A percentile compares a stretch with the other conserved stretches of the same genome.
Conservation (phyloP, 2,113 vertebrate genomes). For the Lepisosteus osseus region DNA sequence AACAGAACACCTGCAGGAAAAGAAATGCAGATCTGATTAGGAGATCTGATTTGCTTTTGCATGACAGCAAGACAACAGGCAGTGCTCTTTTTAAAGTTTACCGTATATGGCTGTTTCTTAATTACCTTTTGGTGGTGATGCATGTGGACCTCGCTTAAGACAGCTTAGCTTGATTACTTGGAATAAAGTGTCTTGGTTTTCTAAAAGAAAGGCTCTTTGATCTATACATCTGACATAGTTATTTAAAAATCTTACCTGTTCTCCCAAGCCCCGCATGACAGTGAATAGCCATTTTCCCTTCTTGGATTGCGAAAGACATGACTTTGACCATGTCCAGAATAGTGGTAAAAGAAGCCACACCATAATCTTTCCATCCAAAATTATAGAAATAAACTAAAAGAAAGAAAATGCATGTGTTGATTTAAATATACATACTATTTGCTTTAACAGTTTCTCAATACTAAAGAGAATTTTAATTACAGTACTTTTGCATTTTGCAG, state of each 20-base stretch:
- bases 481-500: no score
- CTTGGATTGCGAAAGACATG: constrained; percentile 91
- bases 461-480: no score
- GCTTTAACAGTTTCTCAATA: no score
- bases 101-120: no score
- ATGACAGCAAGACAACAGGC: no score
- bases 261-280: constrained; percentile 94
- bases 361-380: constrained; percentile 98
- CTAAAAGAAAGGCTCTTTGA: no score
- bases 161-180: no score
- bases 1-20: constrained; percentile 79
- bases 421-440: background rate
- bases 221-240: background rate
- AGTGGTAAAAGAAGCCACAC: constrained; percentile 89
- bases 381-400: constrained; percentile 96
- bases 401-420: constrained; percentile 3
- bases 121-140: no score
- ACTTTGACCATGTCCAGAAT: constrained; percentile 98
- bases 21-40: background rate
- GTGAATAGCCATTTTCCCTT: constrained; percentile 90
- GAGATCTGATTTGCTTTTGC: no score
- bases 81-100: no score
- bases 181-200: no score
- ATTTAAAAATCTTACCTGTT: constrained; percentile 73
- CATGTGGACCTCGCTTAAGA: no score